Evolutionary conservation across 1,140 invertebrate genomes (phyloP).

Genomic region (Halictus rubicundus): DNA sequence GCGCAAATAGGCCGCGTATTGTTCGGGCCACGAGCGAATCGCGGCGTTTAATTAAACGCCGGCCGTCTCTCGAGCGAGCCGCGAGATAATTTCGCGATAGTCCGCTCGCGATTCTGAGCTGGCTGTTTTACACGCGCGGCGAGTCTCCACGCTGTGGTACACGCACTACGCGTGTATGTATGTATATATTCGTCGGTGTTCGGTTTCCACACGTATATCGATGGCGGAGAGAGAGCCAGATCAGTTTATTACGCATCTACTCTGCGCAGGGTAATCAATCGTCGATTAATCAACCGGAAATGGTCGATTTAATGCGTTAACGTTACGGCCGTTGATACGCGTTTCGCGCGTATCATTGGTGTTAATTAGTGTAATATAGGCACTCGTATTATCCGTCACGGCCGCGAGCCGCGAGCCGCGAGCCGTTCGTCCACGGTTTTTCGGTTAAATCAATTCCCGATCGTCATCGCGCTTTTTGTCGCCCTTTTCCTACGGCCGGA

Average conservation of each 20-base stretch:
- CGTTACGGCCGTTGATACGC: conserved; percentile 57
- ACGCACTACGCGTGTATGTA: too few relatives aligned
- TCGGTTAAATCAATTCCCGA: too few relatives aligned
- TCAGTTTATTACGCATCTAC: conserved; percentile 62
- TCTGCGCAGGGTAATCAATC: conserved; percentile 66
- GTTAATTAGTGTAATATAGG: conserved; percentile 65
- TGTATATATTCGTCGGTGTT: neutral
- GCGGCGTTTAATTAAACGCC: conserved; percentile 26
- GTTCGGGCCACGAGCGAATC: neutral
- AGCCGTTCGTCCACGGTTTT: too few relatives aligned
- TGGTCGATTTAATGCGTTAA: conserved; percentile 68
- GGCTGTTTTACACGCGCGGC: conserved; percentile 31
- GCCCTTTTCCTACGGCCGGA: too few relatives aligned
- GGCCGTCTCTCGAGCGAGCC: neutral
- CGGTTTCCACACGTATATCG: conserved; percentile 32
- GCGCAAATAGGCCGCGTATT: conserved; percentile 1
- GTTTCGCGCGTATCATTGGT: conserved; percentile 44
- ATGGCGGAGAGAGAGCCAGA: conserved; percentile 20
- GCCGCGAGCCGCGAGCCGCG: neutral
- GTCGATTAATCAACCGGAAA: conserved; percentile 67
- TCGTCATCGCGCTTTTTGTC: too few relatives aligned
- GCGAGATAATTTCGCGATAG: conserved; percentile 45
- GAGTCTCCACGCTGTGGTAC: neutral
- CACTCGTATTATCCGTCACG: conserved; percentile 26
- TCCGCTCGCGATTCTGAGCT: neutral